phyloP scores from a whole-genome alignment of 2,113 vertebrate genomes.

The Vidua macroura region DNA sequence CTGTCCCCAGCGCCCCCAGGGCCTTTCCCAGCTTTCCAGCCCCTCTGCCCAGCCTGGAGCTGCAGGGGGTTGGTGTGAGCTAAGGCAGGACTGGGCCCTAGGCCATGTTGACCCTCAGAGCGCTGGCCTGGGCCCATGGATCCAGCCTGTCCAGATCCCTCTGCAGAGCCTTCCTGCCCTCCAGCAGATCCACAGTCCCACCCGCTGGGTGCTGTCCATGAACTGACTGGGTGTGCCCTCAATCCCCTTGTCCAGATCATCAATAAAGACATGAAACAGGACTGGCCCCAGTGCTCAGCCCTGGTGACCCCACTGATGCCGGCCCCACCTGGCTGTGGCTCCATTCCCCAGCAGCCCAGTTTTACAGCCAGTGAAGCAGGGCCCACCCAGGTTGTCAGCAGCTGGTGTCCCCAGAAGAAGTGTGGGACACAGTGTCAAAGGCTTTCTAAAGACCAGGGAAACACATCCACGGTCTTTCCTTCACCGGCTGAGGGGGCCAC shows the following conservation, averaged over 20 bases:
- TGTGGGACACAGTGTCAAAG: not conserved
- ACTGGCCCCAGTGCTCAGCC: not conserved
- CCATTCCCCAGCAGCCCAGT: not conserved
- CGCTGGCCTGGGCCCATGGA: not conserved
- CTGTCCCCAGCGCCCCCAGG: not conserved
- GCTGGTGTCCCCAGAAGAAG: not conserved
- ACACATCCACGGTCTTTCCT: not conserved
- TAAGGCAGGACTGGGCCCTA: not conserved
- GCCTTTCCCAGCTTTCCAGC: not conserved
- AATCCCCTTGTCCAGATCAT: too few species aligned
- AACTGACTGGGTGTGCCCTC: not conserved
- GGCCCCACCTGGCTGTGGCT: not conserved
- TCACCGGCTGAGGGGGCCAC: not conserved
- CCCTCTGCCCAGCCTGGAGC: not conserved
- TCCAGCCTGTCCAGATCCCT: not conserved
- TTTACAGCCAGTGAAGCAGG: not conserved
- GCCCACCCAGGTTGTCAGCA: not conserved
- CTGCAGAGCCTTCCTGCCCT: not conserved
- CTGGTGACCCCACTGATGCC: not conserved
- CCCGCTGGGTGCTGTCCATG: not conserved
- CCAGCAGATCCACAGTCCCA: not conserved
- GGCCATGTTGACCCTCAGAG: not conserved
- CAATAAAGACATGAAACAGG: not conserved
- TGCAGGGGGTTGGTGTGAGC: not conserved
- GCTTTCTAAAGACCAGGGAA: not conserved